phyloP scores from a whole-genome alignment of 2,113 vertebrate species.

The Todiramphus saurophagus region DNA sequence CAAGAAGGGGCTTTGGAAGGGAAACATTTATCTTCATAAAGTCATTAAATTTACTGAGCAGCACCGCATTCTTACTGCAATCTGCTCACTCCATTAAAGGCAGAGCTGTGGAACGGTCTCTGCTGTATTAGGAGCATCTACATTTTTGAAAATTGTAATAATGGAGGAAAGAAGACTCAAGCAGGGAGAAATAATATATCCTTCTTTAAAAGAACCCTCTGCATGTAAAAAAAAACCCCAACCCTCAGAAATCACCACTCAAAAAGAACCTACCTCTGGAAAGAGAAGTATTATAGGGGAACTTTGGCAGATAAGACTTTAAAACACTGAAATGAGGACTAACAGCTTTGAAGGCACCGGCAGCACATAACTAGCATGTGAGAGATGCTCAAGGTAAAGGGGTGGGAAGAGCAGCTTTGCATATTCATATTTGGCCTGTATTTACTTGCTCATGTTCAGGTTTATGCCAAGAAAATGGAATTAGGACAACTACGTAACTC shows the following conservation, averaged over 20 bases:
- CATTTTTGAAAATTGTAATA: conserved; percentile 65
- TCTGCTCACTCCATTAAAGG: conserved; percentile 84
- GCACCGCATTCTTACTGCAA: conserved; percentile 77
- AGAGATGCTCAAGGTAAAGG: neutral
- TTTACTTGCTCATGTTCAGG: neutral
- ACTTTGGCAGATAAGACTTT: neutral
- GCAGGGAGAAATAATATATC: conserved; percentile 15
- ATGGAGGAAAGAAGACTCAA: conserved; percentile 15
- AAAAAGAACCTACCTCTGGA: neutral
- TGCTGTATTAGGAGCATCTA: conserved; percentile 64
- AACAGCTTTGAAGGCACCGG: neutral
- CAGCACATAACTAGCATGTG: neutral
- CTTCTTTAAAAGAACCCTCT: neutral
- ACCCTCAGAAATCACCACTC: neutral
- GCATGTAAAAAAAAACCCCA: neutral
- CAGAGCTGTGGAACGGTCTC: conserved; percentile 71
- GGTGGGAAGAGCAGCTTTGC: neutral
- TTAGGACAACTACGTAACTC: neutral
- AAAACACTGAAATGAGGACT: neutral
- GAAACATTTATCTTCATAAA: conserved; percentile 88
- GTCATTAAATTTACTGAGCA: conserved; percentile 86
- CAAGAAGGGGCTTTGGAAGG: conserved; percentile 81
- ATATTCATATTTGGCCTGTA: neutral
- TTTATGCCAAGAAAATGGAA: neutral
- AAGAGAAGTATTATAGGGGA: neutral